These are phyloP conservation scores for Wasmannia auropunctata DNA, from an alignment of 1,140 invertebrate genomes.

Conservation along the genomic window DNA sequence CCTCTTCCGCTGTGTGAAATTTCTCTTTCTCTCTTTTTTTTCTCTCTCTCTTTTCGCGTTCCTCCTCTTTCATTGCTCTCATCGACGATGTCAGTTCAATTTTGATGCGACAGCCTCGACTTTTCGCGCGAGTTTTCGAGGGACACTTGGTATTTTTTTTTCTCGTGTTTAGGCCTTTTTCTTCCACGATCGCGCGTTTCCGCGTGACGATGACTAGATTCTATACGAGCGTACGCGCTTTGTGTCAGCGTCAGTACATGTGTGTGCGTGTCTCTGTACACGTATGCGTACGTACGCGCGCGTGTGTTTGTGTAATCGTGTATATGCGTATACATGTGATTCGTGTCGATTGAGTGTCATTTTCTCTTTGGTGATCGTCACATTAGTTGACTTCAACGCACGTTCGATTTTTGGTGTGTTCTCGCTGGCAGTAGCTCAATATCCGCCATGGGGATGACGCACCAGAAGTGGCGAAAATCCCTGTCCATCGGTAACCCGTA, in stretches of 20 bases:
- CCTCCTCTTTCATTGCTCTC: neutral
- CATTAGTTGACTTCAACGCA: constrained; percentile 30
- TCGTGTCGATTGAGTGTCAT: constrained; percentile 3
- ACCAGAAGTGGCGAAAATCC: constrained; percentile 12
- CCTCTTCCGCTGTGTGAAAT: neutral
- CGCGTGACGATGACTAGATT: constrained; percentile 62
- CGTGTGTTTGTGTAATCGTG: constrained; percentile 7
- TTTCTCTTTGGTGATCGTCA: constrained; percentile 40
- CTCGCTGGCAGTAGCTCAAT: constrained; percentile 66
- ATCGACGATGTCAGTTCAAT: constrained; percentile 4
- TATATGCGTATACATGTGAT: neutral
- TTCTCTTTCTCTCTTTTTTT: neutral
- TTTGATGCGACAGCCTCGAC: constrained; percentile 32
- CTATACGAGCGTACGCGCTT: constrained; percentile 31
- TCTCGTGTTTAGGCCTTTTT: constrained; percentile 64
- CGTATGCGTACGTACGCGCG: constrained; percentile 11
- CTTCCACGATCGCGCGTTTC: constrained; percentile 41
- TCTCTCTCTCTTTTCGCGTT: neutral
- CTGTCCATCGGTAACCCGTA: constrained; percentile 41
- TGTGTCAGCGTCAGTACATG: constrained; percentile 21
- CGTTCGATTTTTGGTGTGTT: constrained; percentile 45
- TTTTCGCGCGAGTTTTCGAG: constrained; percentile 29
- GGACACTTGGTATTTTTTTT: neutral
- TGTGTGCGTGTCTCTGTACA: constrained; percentile 20
- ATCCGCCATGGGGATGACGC: constrained; percentile 55